These are phyloP conservation scores for Odocoileus hemionus DNA, from an alignment of 2,113 vertebrate genomes.

Conservation along the genomic window DNA sequence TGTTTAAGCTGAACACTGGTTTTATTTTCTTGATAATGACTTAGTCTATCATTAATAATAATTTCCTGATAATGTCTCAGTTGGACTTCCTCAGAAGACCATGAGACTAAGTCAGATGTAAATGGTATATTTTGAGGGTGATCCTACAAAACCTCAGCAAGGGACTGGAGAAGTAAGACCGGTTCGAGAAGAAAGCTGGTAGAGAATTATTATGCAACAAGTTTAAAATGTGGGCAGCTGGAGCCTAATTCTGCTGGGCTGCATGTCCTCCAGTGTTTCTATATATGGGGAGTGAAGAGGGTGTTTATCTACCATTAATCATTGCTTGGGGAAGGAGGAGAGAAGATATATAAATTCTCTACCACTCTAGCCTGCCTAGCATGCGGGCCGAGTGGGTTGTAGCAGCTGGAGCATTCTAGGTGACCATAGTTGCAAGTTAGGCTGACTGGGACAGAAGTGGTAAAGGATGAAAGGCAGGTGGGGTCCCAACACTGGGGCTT, in stretches of 20 bases:
- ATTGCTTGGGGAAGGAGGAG: background rate
- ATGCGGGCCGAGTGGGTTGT: background rate
- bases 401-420: too few relatives aligned
- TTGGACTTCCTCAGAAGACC: background rate
- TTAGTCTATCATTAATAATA: background rate
- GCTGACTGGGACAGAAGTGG: background rate
- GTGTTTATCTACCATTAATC: background rate
- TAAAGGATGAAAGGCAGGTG: background rate
- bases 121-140: background rate
- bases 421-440: background rate
- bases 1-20: background rate
- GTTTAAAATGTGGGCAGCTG: background rate
- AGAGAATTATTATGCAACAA: background rate
- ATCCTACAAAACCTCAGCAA: background rate
- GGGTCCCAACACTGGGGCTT: background rate
- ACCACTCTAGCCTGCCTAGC: background rate
- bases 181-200: background rate
- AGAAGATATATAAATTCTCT: background rate
- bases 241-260: background rate
- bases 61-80: background rate
- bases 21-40: background rate
- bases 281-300: background rate
- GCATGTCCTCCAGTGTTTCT: background rate
- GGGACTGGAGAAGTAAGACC: background rate
- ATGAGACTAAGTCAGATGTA: background rate